phyloP scores from a whole-genome alignment of 2,797 vertebrate species.

The Morus bassanus region DNA sequence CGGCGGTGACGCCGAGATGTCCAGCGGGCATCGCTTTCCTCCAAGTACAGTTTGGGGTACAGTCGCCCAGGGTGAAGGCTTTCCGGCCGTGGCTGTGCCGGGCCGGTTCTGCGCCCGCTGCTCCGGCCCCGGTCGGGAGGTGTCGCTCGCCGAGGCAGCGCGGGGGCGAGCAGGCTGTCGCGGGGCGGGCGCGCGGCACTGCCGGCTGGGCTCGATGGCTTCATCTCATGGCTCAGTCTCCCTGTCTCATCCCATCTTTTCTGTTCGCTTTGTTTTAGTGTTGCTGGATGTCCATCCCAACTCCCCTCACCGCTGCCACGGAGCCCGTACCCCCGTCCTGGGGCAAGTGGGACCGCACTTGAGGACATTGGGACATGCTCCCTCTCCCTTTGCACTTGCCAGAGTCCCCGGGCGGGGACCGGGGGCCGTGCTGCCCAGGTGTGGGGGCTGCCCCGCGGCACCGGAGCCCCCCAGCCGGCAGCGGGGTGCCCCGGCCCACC shows the following conservation, averaged over 20 bases:
- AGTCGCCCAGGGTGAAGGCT: background rate
- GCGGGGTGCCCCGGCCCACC: background rate
- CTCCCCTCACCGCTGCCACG: slow-evolving; percentile 19
- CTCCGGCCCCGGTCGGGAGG: background rate
- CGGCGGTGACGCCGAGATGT: rapidly evolving
- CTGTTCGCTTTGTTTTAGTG: slow-evolving; percentile 70
- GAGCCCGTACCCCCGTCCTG: background rate
- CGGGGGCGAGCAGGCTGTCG: background rate
- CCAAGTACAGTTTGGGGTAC: rapidly evolving
- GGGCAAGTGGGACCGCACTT: background rate
- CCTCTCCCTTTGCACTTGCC: background rate
- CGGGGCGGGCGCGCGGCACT: background rate
- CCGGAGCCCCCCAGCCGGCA: background rate
- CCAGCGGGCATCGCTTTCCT: rapidly evolving
- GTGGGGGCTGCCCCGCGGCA: background rate
- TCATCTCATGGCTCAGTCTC: background rate
- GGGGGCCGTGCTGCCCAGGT: rapidly evolving
- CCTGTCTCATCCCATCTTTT: slow-evolving; percentile 63
- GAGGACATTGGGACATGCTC: background rate
- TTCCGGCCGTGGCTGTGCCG: background rate
- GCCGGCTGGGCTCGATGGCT: background rate
- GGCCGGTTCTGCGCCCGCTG: background rate
- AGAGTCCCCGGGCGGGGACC: background rate
- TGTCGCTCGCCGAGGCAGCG: background rate
- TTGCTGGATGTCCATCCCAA: slow-evolving; percentile 68